These are phyloP conservation scores for Hippolais icterina DNA, from an alignment of 2,113 vertebrate genomes.

Conservation along the genomic window DNA sequence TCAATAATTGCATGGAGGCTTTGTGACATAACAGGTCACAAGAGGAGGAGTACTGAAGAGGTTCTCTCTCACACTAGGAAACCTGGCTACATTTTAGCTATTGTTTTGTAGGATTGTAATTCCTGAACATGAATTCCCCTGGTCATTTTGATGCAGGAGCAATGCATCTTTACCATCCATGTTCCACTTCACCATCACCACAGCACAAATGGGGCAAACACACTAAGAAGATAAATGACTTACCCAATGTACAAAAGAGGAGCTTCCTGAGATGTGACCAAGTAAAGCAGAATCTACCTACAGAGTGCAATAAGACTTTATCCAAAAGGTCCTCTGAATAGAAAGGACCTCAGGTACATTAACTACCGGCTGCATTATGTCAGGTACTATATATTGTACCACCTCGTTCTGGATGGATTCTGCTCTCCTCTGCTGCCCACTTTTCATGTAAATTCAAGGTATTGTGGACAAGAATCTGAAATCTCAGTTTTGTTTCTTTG, in stretches of 20 bases:
- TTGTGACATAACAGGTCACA: neutral
- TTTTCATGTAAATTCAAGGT: neutral
- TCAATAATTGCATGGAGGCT: neutral
- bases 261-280: neutral
- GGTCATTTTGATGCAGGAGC: neutral
- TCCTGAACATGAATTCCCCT: neutral
- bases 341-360: neutral
- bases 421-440: neutral
- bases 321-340: neutral
- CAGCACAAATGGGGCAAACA: neutral
- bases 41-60: neutral
- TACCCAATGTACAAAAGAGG: neutral
- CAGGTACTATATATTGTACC: neutral
- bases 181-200: neutral
- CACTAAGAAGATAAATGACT: neutral
- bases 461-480: neutral
- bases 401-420: neutral
- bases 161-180: neutral
- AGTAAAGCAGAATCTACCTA: neutral
- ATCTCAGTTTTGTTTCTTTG: neutral
- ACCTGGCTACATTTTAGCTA: neutral
- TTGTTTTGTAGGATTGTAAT: neutral
- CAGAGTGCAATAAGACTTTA: neutral
- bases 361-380: neutral
- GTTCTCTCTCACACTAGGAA: neutral